Base-by-base conservation (phyloP, 2,888 invertebrate species). In the Dryobotodes eremita region DNA sequence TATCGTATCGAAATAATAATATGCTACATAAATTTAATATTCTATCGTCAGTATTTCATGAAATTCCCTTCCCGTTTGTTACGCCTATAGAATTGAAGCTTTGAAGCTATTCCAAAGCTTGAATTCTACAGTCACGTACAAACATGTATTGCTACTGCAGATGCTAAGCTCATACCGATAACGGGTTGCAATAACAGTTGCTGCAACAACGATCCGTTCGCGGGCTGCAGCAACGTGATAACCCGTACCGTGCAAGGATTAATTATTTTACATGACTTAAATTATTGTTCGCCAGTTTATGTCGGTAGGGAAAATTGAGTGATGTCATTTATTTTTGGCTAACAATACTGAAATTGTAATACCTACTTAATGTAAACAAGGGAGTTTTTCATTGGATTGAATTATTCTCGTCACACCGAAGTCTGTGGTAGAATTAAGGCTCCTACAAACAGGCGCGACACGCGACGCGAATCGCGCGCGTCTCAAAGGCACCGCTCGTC, bases 111-210 rank as follows among this genome's bases (percentile, higher is more conserved):
- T 64, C 8, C 55, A 78, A 64, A 64, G 68, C 31, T 23, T 64
- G 15, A 48, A 65, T 82, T 65, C 42, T 26, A 42, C 17, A 66
- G 42, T 61, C 48, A 71, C 42, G 36, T 80, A 17, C 7, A n/a
- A 23, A 36, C 20, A 50, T 26, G n/a, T 69, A 26, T 72, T 46
- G 36, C 48, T 11, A 26, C 5, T 20, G 20, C 7, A 36, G 36
- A 17, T 23, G 11, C 8, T 72, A 66, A 80, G 59, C 75, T 15
- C n/a, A n/a, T 36, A 26, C 53, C 71, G 31, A 77, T 83, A 83
- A 26, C 62, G 31, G 48, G 71, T 77, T 71, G 64, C 71, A 83
- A 86, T 74, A 83, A 83, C 74, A 75, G 53, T 83, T 65, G 48
- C 42, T 69, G 59, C 64, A 71, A 71, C 82, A 86, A 46, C 53